phyloP scores from a whole-genome alignment of 2,797 vertebrate genomes.

The Sebastes hubbsi region DNA sequence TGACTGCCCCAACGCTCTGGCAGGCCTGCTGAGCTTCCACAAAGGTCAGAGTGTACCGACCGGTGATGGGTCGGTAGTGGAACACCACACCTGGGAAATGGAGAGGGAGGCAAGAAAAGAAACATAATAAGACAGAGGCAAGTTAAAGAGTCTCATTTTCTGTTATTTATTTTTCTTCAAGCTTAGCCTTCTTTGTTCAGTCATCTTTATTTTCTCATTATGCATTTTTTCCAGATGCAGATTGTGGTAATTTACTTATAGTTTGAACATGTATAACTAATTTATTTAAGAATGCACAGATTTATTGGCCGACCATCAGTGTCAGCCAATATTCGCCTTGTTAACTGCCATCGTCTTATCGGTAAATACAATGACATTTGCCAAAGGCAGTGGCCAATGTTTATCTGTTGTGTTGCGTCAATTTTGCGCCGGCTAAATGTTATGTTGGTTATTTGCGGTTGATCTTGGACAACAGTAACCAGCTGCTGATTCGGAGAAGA shows the following conservation, averaged over 20 bases:
- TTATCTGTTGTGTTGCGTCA: too few species aligned
- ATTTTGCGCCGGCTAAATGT: too few species aligned
- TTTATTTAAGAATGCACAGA: background rate
- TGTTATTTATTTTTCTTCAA: background rate
- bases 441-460: too few species aligned
- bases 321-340: too few species aligned
- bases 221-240: background rate
- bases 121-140: background rate
- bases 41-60: conserved; percentile 92
- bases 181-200: background rate
- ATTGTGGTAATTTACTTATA: background rate
- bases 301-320: too few species aligned
- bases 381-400: too few species aligned
- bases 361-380: too few species aligned
- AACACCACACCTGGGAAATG: conserved; percentile 88
- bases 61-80: conserved; percentile 92
- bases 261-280: background rate
- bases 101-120: background rate
- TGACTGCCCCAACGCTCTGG: conserved; percentile 87
- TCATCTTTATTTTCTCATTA: background rate
- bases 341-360: too few species aligned
- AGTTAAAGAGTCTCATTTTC: background rate
- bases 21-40: conserved; percentile 90
- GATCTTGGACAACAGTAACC: too few species aligned
- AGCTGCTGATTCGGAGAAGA: too few species aligned